Base-by-base conservation (phyloP, 2,113 vertebrate genomes). In the Ranitomeya imitator region DNA sequence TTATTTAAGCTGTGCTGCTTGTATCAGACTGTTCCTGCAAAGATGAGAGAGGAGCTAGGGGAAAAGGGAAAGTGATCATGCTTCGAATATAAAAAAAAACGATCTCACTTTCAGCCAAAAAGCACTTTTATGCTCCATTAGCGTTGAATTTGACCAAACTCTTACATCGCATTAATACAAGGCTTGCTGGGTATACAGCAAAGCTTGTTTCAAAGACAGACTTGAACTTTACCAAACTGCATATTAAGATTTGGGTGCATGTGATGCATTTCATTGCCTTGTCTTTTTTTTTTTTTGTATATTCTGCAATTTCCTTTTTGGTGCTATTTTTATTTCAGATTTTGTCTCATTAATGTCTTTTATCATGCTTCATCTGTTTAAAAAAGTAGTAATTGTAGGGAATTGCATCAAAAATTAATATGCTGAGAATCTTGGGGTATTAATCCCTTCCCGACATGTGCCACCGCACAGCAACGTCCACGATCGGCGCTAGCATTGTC, bases 81-180 rank as follows among this genome's bases (percentile, higher is more conserved):
- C 95, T 94, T 95, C 94, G 95, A 96, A 95, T 96, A 95, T 80
- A 11, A 18, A 63, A 57, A 95, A 95, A 95, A 95, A 95, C 93
- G 92, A 95, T 96, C 95, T 96, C 95, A 95, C 95, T 96, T 96
- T 95, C 94, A 95, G 94, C 94, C 94, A 94, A 93, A 89, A 96
- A 96, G 94, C 94, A 95, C 94, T 96, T 96, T 96, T 96, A 94
- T 96, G 95, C 95, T 95, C 95, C 95, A 95, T 96, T 96, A 95
- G 93, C 95, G 93, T 91, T 95, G 95, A 95, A 95, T 95, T 95
- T 95, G 94, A 93, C 86, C 93, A 94, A 95, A 96, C 94, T 95
- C 95, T 95, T 94, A 93, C 93, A 93, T 94, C 90, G 86, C 92
- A 95, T 95, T 96, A 95, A 95, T 93, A 91, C 94, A 96, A 93